Evolutionary conservation across 2,888 invertebrate genomes (phyloP).

Genomic region (Erpobdella octoculata): DNA sequence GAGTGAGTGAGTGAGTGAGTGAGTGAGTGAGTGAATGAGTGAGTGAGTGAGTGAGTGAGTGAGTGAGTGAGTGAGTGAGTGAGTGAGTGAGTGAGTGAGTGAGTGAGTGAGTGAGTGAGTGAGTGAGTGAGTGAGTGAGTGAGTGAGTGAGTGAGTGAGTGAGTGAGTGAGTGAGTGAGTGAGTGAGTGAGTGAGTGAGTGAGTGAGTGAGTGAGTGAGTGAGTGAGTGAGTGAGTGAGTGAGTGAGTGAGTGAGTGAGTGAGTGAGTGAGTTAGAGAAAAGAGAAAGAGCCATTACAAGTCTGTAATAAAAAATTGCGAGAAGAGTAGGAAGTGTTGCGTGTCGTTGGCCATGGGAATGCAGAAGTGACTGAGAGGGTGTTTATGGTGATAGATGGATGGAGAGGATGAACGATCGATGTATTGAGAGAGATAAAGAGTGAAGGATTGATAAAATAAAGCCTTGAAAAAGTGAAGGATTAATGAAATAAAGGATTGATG

Average conservation of each 20-base stretch:
- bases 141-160: conserved; percentile 1
- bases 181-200: neutral
- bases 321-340: too few species aligned
- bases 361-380: too few species aligned
- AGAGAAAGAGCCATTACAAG: too few species aligned
- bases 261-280: too few species aligned
- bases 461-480: neutral
- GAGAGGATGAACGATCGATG: too few species aligned
- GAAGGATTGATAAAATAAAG: neutral
- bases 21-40: too few species aligned
- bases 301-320: too few species aligned
- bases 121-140: conserved; percentile 1
- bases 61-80: conserved; percentile 1
- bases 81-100: conserved; percentile 1
- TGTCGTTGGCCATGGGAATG: too few species aligned
- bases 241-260: too few species aligned
- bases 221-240: conserved; percentile 1
- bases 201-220: neutral
- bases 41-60: too few species aligned
- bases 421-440: neutral
- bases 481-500: neutral
- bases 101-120: conserved; percentile 2
- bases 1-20: neutral
- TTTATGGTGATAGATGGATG: too few species aligned
- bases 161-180: neutral